Evolutionary conservation across 1,140 invertebrate genomes (phyloP), one percentile per base, ranked within the genome.

Genomic region (Pseudomyrmex gracilis): DNA sequence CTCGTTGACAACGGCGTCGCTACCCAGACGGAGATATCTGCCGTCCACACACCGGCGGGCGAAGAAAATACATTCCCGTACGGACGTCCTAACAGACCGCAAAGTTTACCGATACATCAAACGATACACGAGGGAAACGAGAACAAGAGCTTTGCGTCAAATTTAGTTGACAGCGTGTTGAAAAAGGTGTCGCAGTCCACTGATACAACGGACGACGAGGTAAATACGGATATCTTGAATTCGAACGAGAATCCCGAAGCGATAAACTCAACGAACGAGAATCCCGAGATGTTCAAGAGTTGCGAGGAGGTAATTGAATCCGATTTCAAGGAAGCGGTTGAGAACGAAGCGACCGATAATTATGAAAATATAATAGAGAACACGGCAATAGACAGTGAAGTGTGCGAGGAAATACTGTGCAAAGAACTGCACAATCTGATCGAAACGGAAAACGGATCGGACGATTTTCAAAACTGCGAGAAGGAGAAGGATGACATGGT

Each of bases 11-110:
- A 95, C 64, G 96, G 95, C 10, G 95, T 95, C 87, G 96, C 95
- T 77, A 97, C 97, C 2, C 97, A 97, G 94, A 97, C 97, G 0
- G 97, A 97, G 94, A 96, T 97, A 80, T 95, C 96, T 15, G 97
- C 97, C 1, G 96, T 97, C 7, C 95, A 96, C 88, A 97, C 97
- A 1, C 97, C 97, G 4, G 93, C 93, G 4, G 93, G 93, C 1
- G 93, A 94, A 64, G 93, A 93, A 20, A 92, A 94, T 76, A 91
- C 91, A 24, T 94, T 94, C 82, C 93, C 93, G 0, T 94, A 93
- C 22, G 87, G 83, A 4, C 89, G 91, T 67, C 87, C 93, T 15
- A 85, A 87, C 63, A 89, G 93, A 86, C 93, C 93, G 43, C 93
- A 94, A 76, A 93, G 92, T 10, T 83, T 94, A 12, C 89, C 93